A percentile compares a stretch with the other conserved stretches of the same genome.
Conservation (phyloP, 2,113 vertebrate species). For the Arenaria interpres region DNA sequence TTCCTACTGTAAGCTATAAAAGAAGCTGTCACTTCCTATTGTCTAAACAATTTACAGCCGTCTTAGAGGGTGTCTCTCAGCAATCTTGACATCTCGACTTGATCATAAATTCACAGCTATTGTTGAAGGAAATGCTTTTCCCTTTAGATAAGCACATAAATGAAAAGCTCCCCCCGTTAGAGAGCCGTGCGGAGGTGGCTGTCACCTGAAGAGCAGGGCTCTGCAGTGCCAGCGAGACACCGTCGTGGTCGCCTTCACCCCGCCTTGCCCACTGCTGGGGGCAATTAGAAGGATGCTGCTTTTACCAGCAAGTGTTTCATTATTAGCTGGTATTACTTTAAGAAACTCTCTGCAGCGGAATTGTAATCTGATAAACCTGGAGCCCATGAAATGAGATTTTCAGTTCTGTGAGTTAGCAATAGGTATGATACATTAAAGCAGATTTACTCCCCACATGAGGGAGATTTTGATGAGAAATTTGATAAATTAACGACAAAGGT, state of each 20-base stretch:
- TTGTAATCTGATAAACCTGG: conserved; percentile 57
- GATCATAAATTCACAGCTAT: conserved; percentile 11
- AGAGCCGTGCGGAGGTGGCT: not conserved
- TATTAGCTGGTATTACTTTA: conserved; percentile 33
- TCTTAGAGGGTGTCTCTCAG: conserved; percentile 25
- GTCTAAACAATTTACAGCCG: conserved; percentile 37
- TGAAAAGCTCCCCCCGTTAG: not conserved
- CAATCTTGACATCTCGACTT: conserved; percentile 8
- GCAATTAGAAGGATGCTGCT: not conserved
- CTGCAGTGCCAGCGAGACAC: not conserved
- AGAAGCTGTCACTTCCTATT: conserved; percentile 29
- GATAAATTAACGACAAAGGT: conserved; percentile 34
- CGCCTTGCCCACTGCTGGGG: accelerated
- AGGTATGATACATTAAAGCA: conserved; percentile 53
- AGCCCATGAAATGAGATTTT: conserved; percentile 77
- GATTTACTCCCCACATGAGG: conserved; percentile 54
- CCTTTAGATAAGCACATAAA: not conserved
- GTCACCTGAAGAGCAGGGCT: not conserved
- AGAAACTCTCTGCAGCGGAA: conserved; percentile 10
- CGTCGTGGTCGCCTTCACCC: accelerated
- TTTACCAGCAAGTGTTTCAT: not conserved
- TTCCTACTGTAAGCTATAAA: not conserved
- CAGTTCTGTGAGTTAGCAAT: conserved; percentile 70
- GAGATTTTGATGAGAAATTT: conserved; percentile 29
- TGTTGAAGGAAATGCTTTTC: not conserved